Evolutionary conservation across 2,113 vertebrate species (phyloP).

Genomic region (Platichthys flesus): DNA sequence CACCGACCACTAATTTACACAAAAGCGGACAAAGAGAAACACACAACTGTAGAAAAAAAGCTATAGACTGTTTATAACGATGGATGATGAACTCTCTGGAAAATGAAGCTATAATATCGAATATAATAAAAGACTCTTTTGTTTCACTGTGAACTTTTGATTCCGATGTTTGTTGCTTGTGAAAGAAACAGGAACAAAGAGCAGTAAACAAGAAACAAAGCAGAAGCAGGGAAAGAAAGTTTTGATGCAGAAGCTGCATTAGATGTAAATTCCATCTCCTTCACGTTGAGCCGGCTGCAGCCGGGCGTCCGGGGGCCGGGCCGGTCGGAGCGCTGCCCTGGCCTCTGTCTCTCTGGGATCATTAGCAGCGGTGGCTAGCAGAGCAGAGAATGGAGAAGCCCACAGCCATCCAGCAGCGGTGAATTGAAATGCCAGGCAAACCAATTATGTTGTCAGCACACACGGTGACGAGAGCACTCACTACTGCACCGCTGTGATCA

Average conservation of each 20-base stretch:
- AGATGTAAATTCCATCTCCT: constrained; percentile 24
- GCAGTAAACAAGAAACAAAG: no score
- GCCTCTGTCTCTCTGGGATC: constrained; percentile 41
- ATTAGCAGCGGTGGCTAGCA: constrained; percentile 64
- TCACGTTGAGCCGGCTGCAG: constrained; percentile 30
- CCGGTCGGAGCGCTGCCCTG: not conserved
- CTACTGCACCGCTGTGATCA: constrained; percentile 61
- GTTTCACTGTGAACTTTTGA: no score
- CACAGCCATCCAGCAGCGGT: constrained; percentile 67
- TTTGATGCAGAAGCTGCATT: constrained; percentile 1
- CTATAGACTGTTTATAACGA: no score
- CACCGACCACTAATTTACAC: no score
- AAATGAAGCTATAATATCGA: no score
- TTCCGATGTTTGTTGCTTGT: no score
- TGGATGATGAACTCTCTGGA: no score
- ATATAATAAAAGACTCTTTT: no score
- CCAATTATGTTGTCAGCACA: constrained; percentile 81
- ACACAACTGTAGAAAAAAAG: no score
- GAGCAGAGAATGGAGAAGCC: constrained; percentile 70
- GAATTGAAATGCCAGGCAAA: constrained; percentile 77
- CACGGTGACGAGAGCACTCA: constrained; percentile 58
- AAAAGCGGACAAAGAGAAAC: no score
- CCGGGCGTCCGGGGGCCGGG: not conserved
- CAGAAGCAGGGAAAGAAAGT: not conserved
- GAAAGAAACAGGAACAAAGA: no score